Evolutionary conservation across 2,888 invertebrate genomes (phyloP).

Genomic region (Amphipyra tragopoginis): DNA sequence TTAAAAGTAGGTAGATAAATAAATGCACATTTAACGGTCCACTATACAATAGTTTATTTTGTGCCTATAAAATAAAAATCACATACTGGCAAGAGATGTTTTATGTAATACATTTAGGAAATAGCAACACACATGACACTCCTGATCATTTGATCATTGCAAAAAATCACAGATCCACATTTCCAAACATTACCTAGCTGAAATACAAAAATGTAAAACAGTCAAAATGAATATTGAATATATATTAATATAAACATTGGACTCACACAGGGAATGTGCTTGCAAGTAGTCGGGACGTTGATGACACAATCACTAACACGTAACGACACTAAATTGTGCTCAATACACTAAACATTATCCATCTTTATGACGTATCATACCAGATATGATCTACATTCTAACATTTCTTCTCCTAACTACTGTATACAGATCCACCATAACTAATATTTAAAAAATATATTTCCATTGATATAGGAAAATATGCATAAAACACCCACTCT

Average conservation of each 20-base stretch:
- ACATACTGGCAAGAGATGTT: slow-evolving; percentile 26
- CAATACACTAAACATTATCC: slow-evolving; percentile 43
- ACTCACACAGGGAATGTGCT: slow-evolving; percentile 48
- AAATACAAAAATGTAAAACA: slow-evolving; percentile 34
- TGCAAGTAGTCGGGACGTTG: slow-evolving; percentile 29
- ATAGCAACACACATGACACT: slow-evolving; percentile 29
- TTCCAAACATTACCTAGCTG: slow-evolving; percentile 33
- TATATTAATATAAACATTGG: slow-evolving; percentile 30
- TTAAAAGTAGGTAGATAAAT: neutral
- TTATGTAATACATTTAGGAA: slow-evolving; percentile 1
- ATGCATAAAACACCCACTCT: slow-evolving; percentile 73
- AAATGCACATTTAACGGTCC: no score
- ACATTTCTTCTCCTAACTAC: slow-evolving; percentile 78
- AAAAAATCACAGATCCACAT: slow-evolving; percentile 54
- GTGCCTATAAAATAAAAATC: slow-evolving; percentile 8
- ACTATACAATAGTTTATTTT: neutral
- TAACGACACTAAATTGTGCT: slow-evolving; percentile 56
- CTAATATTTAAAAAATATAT: slow-evolving; percentile 84
- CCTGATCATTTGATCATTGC: slow-evolving; percentile 43
- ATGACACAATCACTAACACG: slow-evolving; percentile 53
- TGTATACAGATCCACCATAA: slow-evolving; percentile 71
- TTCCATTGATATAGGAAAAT: slow-evolving; percentile 78
- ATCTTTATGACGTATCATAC: slow-evolving; percentile 38
- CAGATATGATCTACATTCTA: slow-evolving; percentile 52
- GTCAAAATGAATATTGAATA: slow-evolving; percentile 27